phyloP scores from a whole-genome alignment of 2,888 invertebrate species.

The Hemaris fuciformis region DNA sequence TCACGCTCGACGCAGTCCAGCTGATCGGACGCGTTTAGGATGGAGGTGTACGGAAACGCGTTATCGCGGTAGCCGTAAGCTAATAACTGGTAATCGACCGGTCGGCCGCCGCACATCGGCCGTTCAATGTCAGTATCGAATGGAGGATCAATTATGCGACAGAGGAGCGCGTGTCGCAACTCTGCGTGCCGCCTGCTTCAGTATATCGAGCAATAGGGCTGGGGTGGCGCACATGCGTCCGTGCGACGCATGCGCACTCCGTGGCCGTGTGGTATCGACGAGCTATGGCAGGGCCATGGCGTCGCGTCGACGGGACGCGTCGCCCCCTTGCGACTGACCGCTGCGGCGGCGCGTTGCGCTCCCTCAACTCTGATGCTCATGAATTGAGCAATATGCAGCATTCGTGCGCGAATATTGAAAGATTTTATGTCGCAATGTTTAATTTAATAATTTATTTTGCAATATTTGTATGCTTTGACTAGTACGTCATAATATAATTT shows the following conservation, averaged over 20 bases:
- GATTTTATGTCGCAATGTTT: too few species aligned
- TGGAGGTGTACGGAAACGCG: constrained; percentile 48
- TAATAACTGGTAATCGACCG: constrained; percentile 71
- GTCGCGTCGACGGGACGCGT: constrained; percentile 63
- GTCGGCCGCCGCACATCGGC: constrained; percentile 57
- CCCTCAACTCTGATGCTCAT: constrained; percentile 34
- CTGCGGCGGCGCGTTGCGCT: constrained; percentile 14
- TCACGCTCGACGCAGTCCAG: constrained; percentile 37
- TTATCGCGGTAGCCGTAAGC: constrained; percentile 61
- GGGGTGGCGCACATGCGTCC: constrained; percentile 60
- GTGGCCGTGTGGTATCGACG: constrained; percentile 48
- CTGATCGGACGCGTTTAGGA: constrained; percentile 41
- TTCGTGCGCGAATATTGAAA: constrained; percentile 35
- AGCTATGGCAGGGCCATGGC: constrained; percentile 43
- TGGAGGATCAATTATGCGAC: constrained; percentile 79
- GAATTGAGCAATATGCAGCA: constrained; percentile 48
- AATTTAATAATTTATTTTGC: too few species aligned
- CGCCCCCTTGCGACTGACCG: constrained; percentile 40
- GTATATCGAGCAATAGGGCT: constrained; percentile 19
- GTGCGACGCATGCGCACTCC: constrained; percentile 58
- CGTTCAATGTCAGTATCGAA: constrained; percentile 78
- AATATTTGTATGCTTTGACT: neutral
- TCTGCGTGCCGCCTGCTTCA: constrained; percentile 39
- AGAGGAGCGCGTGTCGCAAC: constrained; percentile 64
- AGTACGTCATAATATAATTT: neutral